Conservation (phyloP, 2,797 vertebrate species). For the Potorous gilbertii region DNA sequence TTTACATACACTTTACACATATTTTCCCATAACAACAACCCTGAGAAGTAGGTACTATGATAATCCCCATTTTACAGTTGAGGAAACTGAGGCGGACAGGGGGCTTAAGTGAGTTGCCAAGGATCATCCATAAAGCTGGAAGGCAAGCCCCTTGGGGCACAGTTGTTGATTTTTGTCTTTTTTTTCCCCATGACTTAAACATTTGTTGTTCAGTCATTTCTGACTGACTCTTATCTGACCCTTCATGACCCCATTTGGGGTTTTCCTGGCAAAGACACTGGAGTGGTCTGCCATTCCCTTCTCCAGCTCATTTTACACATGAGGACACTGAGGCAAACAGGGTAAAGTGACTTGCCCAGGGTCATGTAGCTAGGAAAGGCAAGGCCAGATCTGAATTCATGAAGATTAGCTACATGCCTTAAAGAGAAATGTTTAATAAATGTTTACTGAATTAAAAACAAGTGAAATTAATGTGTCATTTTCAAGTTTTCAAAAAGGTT, state of each 20-base stretch:
- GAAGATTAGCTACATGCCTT: not conserved
- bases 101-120: not conserved
- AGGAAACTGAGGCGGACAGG: not conserved
- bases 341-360: not conserved
- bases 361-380: not conserved
- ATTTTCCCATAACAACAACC: not conserved
- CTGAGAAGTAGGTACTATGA: not conserved
- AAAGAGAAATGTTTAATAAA: not conserved
- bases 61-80: not conserved
- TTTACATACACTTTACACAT: not conserved
- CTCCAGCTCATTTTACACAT: not conserved
- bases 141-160: not conserved
- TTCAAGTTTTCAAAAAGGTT: not conserved
- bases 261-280: not conserved
- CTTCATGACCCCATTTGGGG: not conserved
- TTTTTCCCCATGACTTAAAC: not conserved
- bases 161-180: not conserved
- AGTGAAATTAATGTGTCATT: not conserved
- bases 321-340: too few species aligned
- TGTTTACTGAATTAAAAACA: not conserved
- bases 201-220: not conserved
- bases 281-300: not conserved
- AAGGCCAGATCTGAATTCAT: not conserved
- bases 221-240: not conserved
- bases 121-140: not conserved